Base-by-base conservation (phyloP, 2,888 invertebrate genomes). In the Amiota mariae region DNA sequence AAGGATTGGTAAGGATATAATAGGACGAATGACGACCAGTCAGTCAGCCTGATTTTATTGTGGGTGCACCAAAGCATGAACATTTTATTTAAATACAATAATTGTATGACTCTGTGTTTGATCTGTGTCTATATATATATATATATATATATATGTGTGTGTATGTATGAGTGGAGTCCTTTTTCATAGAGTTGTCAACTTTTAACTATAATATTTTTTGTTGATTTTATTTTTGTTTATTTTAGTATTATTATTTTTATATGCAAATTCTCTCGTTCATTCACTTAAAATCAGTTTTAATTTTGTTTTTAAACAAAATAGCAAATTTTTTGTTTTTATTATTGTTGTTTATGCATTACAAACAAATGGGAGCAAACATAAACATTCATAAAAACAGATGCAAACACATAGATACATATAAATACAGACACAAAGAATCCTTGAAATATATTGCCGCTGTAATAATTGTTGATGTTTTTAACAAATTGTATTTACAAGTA, bases 131-230 rank as follows among this genome's bases (percentile, higher is more conserved):
- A 13, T 61, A 18, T 61, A 61, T 13, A 0, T 36, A 13, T 8
- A 15, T n/a, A 8, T 9, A 59, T 61, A 20, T 61, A 46, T 54
- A 13, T 71, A 47, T 70, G 70, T 47, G n/a, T 64, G 63, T 64
- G 51, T 72, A 13, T 75, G 56, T 18, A 70, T 20, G 54, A 49
- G n/a, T n/a, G 72, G 67, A 80, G 82, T 77, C 82, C 76, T 81
- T 80, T 80, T 80, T 85, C 76, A 85, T 83, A 85, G 6, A 36
- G 84, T 83, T 85, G 82, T 80, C 84, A 85, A 83, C 84, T 83
- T 85, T 83, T 78, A 83, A 85, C 82, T 83, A 81, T 78, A 75
- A 80, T 76, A 76, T 77, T 75, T 78, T 54, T 54, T 54, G n/a
- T 54, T 13, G n/a, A 15, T n/a, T 54, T 54, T n/a, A n/a, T 54